Base-by-base conservation (phyloP, 1,140 invertebrate species). In the Drosophila rufa region DNA sequence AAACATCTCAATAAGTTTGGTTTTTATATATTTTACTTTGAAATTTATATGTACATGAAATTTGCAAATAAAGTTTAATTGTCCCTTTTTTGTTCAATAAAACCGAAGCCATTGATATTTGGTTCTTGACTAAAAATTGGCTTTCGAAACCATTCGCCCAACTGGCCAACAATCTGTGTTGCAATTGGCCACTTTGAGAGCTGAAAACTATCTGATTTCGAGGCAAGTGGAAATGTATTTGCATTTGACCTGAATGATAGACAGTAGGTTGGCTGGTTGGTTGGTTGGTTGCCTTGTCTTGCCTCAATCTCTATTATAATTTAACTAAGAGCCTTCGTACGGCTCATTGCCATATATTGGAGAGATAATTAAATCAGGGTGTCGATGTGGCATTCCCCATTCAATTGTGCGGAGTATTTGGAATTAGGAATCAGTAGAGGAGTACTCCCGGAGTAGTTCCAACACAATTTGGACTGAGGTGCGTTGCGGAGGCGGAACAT, bases 311-410 rank as follows among this genome's bases (percentile, higher is more conserved):
- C 22, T 58, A 64, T 50, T 50, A 68, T 43, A 55, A 70, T 70
- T 68, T 30, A 40, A 67, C 48, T 53, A 46, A 55, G 47, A 53
- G 22, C 48, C 22, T 30, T 15, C 11, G 14, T 14, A 19, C 30
- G 47, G 40, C 61, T 66, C 30, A 69, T 53, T n/a, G 33, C 22
- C 8, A 27, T 36, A 30, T 30, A 30, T 53, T 11, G 22, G 11
- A 15, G 30, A 46, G 62, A 46, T 55, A 70, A 70, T 70, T 70
- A 45, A 70, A 70, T 68, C 40, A 46, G 40, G 48, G 27, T 55
- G 62, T 68, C 62, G 22, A 50, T 68, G 30, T 42, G 67, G 61
- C 51, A 70, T 58, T 68, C 57, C 36, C 33, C 55, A 48, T 71
- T 58, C 42, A 70, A 27, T 42, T 30, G 14, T 15, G 14, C 4